Conservation (phyloP, 2,113 vertebrate species). For the Varanus salvator region DNA sequence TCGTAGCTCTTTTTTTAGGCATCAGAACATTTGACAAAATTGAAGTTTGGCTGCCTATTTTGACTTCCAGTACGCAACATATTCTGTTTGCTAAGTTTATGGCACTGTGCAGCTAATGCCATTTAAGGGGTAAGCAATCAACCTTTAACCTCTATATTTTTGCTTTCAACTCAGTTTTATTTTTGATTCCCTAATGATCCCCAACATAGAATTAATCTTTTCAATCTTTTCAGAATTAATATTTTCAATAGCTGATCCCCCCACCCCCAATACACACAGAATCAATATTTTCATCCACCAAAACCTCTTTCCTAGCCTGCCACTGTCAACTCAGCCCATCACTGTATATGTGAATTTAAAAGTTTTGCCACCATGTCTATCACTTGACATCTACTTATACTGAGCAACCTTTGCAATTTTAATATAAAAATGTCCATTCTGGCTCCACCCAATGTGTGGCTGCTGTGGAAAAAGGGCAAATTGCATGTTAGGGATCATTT, state of each 20-base stretch:
- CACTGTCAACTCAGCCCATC: too few relatives aligned
- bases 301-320: too few relatives aligned
- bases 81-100: not conserved
- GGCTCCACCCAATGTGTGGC: not conserved
- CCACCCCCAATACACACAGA: too few relatives aligned
- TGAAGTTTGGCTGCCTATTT: not conserved
- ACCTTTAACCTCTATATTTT: too few relatives aligned
- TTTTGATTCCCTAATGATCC: not conserved
- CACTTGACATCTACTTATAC: not conserved
- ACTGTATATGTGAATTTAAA: not conserved
- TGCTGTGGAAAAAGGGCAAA: not conserved
- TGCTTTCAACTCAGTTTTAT: too few relatives aligned
- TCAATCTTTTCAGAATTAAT: too few relatives aligned
- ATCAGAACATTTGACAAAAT: not conserved
- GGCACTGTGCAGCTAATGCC: not conserved
- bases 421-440: not conserved
- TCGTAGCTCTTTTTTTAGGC: not conserved
- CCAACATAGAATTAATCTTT: not conserved
- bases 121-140: too few relatives aligned
- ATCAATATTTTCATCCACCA: too few relatives aligned
- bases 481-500: too few relatives aligned
- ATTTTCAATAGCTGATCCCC: too few relatives aligned
- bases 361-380: not conserved
- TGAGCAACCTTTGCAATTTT: not conserved
- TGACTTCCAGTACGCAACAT: not conserved